A percentile compares a stretch with the other conserved stretches of the same genome.
These are phyloP conservation scores for Morone saxatilis DNA, from an alignment of 2,113 vertebrate genomes.

Conservation along the genomic window DNA sequence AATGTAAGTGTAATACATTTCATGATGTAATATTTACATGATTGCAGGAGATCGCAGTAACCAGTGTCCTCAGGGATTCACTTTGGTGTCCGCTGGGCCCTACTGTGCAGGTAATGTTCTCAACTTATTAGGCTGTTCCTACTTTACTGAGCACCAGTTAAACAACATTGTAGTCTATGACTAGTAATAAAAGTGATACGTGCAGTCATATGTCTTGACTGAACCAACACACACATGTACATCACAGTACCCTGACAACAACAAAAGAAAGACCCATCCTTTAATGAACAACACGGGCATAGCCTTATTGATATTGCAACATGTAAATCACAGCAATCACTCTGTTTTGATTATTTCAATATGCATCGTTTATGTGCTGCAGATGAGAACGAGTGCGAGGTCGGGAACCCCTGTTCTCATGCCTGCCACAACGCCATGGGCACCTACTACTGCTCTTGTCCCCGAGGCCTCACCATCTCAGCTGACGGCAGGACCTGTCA, in stretches of 20 bases:
- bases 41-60: conserved; percentile 92
- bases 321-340: too few relatives aligned
- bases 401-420: conserved; percentile 92
- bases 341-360: not conserved
- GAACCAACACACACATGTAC: too few relatives aligned
- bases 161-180: not conserved
- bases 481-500: conserved; percentile 94
- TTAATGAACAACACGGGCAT: too few relatives aligned
- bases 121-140: not conserved
- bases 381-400: conserved; percentile 95
- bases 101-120: conserved; percentile 91
- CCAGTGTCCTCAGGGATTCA: conserved; percentile 93
- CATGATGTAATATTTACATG: not conserved
- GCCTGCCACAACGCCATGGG: conserved; percentile 93
- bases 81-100: conserved; percentile 88
- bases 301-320: too few relatives aligned
- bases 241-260: too few relatives aligned
- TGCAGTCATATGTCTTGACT: too few relatives aligned
- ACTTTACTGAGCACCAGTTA: not conserved
- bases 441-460: conserved; percentile 95
- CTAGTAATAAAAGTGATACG: too few relatives aligned
- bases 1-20: not conserved
- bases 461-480: conserved; percentile 91
- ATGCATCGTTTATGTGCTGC: conserved; percentile 24
- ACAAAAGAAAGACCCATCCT: too few relatives aligned